A percentile compares a stretch with the other conserved stretches of the same genome.
phyloP scores from a whole-genome alignment of 2,888 invertebrate species.

The Epinotia demarniana region DNA sequence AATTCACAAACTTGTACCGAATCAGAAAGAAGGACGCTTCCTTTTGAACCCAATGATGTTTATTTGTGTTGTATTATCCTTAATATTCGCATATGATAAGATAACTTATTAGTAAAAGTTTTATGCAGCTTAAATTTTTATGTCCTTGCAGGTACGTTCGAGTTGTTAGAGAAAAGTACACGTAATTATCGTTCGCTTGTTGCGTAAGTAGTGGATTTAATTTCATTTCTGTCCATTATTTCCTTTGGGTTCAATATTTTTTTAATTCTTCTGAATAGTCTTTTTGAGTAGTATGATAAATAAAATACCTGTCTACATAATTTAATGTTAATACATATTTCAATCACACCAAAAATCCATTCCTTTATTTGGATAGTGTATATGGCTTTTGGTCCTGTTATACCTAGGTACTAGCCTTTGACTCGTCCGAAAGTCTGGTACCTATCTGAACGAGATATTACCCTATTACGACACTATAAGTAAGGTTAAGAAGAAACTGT shows the following conservation, averaged over 20 bases:
- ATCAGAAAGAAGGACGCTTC: neutral
- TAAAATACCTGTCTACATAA: no score
- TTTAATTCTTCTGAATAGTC: neutral
- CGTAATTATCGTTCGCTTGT: conserved; percentile 69
- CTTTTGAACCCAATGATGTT: neutral
- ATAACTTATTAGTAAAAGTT: neutral
- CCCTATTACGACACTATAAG: no score
- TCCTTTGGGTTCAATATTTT: conserved; percentile 22
- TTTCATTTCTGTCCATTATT: conserved; percentile 58
- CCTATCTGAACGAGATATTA: no score
- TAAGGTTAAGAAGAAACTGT: no score
- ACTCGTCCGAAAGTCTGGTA: no score
- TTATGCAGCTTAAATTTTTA: conserved; percentile 42
- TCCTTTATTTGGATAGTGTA: no score
- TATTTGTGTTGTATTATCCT: no score
- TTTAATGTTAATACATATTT: neutral
- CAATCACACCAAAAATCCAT: no score
- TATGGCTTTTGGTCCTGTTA: no score
- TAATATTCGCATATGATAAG: neutral
- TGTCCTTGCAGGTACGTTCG: conserved; percentile 77
- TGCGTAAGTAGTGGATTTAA: conserved; percentile 76
- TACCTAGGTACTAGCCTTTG: no score
- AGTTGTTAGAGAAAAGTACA: conserved; percentile 74
- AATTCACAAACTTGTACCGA: neutral
- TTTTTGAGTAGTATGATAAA: neutral